Evolutionary conservation across 2,113 vertebrate genomes (phyloP).

Genomic region (Myotis brandtii): DNA sequence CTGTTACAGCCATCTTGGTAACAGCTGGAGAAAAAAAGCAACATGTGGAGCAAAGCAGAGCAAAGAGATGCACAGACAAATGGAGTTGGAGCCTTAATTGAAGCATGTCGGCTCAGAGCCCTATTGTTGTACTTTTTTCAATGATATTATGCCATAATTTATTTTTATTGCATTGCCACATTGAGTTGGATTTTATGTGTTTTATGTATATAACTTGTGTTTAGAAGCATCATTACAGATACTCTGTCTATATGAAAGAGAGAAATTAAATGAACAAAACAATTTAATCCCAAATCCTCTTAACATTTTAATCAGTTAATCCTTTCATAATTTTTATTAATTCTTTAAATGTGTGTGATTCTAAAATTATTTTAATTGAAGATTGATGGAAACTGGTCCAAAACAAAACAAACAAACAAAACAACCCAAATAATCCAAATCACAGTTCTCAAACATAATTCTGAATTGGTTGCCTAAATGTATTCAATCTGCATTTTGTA

Average conservation of each 20-base stretch:
- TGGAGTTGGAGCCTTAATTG: not conserved
- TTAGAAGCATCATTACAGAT: not conserved
- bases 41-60: not conserved
- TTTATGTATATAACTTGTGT: not conserved
- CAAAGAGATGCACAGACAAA: not conserved
- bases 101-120: not conserved
- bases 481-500: not conserved
- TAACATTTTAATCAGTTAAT: slow-evolving; percentile 25
- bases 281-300: not conserved
- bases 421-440: not conserved
- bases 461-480: not conserved
- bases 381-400: not conserved
- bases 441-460: not conserved
- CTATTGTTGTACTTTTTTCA: not conserved
- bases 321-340: not conserved
- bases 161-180: not conserved
- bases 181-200: not conserved
- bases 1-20: not conserved
- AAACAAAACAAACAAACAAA: not conserved
- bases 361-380: slow-evolving; percentile 17
- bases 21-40: not conserved
- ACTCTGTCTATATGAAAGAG: not conserved
- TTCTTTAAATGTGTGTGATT: not conserved
- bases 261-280: slow-evolving; percentile 31
- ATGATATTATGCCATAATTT: not conserved